phyloP scores from a whole-genome alignment of 2,888 invertebrate genomes.

The Xylota sylvarum region DNA sequence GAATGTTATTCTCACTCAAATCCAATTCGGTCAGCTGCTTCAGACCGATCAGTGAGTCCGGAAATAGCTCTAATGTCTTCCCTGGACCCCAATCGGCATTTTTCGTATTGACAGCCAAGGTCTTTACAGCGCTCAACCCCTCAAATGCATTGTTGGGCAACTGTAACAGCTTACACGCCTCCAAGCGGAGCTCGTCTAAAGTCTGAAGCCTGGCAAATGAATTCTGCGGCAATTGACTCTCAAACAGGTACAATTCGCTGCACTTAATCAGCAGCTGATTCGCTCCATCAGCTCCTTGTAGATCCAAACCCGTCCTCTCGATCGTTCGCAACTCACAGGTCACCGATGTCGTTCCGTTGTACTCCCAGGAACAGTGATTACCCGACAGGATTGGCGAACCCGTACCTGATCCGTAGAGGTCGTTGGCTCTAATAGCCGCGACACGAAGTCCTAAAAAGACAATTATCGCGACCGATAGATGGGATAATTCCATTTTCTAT shows the following conservation, averaged over 20 bases:
- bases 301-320: slow-evolving; percentile 88
- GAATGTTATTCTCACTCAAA: slow-evolving; percentile 93
- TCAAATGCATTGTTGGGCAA: slow-evolving; percentile 91
- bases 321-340: slow-evolving; percentile 90
- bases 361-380: slow-evolving; percentile 85
- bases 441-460: slow-evolving; percentile 45
- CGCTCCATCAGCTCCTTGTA: slow-evolving; percentile 88
- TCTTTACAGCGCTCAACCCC: slow-evolving; percentile 89
- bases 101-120: slow-evolving; percentile 90
- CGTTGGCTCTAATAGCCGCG: slow-evolving; percentile 35
- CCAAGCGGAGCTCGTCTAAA: slow-evolving; percentile 90
- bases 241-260: slow-evolving; percentile 92
- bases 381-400: slow-evolving; percentile 77
- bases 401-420: slow-evolving; percentile 63
- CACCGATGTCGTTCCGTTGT: slow-evolving; percentile 86
- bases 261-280: slow-evolving; percentile 91
- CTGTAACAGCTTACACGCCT: slow-evolving; percentile 92
- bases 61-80: slow-evolving; percentile 90
- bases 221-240: slow-evolving; percentile 91
- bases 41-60: slow-evolving; percentile 90
- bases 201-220: slow-evolving; percentile 90
- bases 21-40: slow-evolving; percentile 93
- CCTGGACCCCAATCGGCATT: slow-evolving; percentile 92
- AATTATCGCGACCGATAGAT: slow-evolving; percentile 51
- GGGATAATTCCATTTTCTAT: slow-evolving; percentile 47